Evolutionary conservation across 2,113 vertebrate genomes (phyloP).

Genomic region (Strix uralensis): DNA sequence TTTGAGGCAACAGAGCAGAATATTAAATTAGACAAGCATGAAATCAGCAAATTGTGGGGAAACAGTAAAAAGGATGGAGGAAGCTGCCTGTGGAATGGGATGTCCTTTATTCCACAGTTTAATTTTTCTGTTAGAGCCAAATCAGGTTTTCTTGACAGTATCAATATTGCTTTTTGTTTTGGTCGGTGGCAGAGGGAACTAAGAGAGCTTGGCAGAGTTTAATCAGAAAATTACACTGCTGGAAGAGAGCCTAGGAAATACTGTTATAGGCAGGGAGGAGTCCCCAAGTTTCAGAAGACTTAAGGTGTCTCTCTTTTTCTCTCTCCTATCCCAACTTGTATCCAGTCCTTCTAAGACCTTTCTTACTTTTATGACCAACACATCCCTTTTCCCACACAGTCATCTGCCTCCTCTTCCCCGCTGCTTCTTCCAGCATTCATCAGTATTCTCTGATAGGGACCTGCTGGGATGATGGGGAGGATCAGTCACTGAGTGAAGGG

Average conservation of each 20-base stretch:
- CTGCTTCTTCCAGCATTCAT: neutral
- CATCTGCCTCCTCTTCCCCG: neutral
- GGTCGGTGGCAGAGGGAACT: neutral
- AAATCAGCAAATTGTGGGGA: slow-evolving; percentile 13
- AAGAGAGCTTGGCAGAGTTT: neutral
- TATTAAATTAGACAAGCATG: slow-evolving; percentile 32
- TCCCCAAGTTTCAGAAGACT: neutral
- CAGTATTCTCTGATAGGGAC: neutral
- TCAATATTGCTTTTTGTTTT: neutral
- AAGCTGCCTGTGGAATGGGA: neutral
- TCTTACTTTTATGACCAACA: neutral
- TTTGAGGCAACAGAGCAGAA: neutral
- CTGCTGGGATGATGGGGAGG: too few species aligned
- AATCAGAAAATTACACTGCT: neutral
- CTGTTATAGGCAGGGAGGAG: neutral
- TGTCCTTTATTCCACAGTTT: neutral
- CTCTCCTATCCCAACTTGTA: neutral
- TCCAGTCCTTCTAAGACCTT: neutral
- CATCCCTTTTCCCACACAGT: neutral
- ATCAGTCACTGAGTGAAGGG: neutral
- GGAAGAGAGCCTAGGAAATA: neutral
- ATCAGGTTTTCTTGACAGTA: neutral
- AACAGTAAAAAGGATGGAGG: neutral
- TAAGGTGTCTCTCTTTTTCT: neutral
- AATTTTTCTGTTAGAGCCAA: neutral